Evolutionary conservation across 2,113 vertebrate species (phyloP), one percentile per base, ranked within the genome.

Genomic region (Vulpes lagopus): DNA sequence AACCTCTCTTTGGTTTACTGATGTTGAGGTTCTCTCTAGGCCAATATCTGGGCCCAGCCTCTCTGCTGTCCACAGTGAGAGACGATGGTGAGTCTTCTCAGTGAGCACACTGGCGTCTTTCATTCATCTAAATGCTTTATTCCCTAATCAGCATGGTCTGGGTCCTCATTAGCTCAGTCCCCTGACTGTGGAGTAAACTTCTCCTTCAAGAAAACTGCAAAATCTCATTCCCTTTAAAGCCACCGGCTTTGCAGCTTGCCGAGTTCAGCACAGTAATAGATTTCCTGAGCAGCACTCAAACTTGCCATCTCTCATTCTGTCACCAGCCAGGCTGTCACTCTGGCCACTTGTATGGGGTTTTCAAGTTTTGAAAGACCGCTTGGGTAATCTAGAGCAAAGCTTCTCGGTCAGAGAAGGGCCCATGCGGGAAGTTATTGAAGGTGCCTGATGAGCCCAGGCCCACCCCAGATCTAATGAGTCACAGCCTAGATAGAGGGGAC

Each of bases 191-290:
- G 32, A 79, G 55, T 81, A 91, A 95, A 88, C 74, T 86, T 84
- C 79, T 86, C 83, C 84, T 87, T 96, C n/a, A 69, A 88, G 59
- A 78, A 53, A 95, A 92, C 49, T 51, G 69, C 62, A 96, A 76
- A 93, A 83, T 90, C 89, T 79, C 67, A 1, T 94, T 94, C 64
- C 92, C 62, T 62, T 80, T 79, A 83, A 94, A 95, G 92, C 59
- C 22, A 38, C 51, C n/a, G n/a, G 17, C 30, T 16, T 93, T 96
- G 96, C 92, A 65, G 43, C 23, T 43, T 73, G 83, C 92, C 94
- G 27, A 0, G 23, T 81, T 83, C 86, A 74, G 86, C 62, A 43
- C 89, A 83, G 95, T 87, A 38, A 83, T 22, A 83, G 93, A 95
- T 74, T 91, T 95, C 91, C 88, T 79, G 80, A 92, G 87, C 59